These are phyloP conservation scores for Cromileptes altivelis DNA, from an alignment of 2,113 vertebrate species.

Conservation along the genomic window DNA sequence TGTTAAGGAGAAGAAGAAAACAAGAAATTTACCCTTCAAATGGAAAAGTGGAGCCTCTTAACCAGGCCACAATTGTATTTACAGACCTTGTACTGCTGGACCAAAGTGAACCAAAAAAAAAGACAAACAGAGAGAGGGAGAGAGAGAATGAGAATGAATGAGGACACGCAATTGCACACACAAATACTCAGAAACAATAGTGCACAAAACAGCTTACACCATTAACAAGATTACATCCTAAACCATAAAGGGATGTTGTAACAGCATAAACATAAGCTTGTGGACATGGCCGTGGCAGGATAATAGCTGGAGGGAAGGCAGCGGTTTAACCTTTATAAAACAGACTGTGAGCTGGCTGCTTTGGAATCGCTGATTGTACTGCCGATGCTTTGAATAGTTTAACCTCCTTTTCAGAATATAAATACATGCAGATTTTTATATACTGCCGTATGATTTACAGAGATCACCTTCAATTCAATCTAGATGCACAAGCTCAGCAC, in stretches of 20 bases:
- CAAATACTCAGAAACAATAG: slow-evolving; percentile 65
- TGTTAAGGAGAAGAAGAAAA: slow-evolving; percentile 56
- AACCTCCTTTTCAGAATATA: slow-evolving; percentile 12
- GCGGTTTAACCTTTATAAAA: slow-evolving; percentile 74
- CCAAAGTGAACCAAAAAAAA: slow-evolving; percentile 21
- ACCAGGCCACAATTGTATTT: slow-evolving; percentile 66
- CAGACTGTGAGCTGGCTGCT: slow-evolving; percentile 60
- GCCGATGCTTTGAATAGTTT: slow-evolving; percentile 31
- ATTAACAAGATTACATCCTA: slow-evolving; percentile 82
- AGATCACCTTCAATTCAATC: slow-evolving; percentile 53
- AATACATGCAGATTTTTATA: slow-evolving; percentile 35
- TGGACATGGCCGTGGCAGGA: slow-evolving; percentile 57
- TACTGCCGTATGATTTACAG: slow-evolving; percentile 49
- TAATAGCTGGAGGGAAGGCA: slow-evolving; percentile 66
- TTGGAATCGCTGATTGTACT: slow-evolving; percentile 49
- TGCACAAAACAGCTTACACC: slow-evolving; percentile 69
- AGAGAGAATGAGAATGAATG: neutral
- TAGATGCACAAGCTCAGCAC: slow-evolving; percentile 24
- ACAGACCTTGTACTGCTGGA: slow-evolving; percentile 50
- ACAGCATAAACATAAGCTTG: slow-evolving; percentile 77
- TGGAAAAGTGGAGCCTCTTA: slow-evolving; percentile 57
- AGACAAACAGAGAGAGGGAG: neutral
- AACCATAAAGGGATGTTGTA: slow-evolving; percentile 76
- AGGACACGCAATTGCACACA: slow-evolving; percentile 31
- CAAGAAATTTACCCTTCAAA: slow-evolving; percentile 54